Base-by-base conservation (phyloP, 2,113 vertebrate species). In the Ammospiza nelsoni region DNA sequence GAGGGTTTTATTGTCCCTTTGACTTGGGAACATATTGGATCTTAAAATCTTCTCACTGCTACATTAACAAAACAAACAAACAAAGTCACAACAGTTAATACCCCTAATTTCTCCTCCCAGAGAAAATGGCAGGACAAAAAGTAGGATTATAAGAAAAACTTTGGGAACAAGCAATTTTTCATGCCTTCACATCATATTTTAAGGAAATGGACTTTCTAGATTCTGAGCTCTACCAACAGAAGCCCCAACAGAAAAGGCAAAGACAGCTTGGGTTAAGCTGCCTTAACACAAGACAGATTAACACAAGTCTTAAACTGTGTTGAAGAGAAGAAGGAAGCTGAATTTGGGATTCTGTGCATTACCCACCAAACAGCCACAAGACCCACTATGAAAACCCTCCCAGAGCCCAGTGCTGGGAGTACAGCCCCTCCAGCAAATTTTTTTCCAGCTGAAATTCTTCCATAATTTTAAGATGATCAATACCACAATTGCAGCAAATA, bases 181-280 rank as follows among this genome's bases (percentile, higher is more conserved):
- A 84, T 44, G 33, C 9, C 41, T 25, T 71, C 6, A 24, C 8
- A 39, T 69, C 1, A 6, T 13, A 63, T 35, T 81, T 89, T 49
- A 77, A 68, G 57, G 22, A 88, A 63, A 72, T 8, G 0, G 12
- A 65, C 27, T 49, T 41, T 18, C 31, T 43, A 29, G 21, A 33
- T 78, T 84, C 62, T 84, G 59, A n/a, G 25, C 22, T 63, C 67
- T 5, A 59, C 11, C 48, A 63, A 18, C 11, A 81, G 35, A 85
- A 71, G 1, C 5, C 12, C 11, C 54, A 57, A 2, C 0, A 84
- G 23, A 43, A 91, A 75, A 84, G 1, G 4, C 5, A 66, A 39
- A 28, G 59, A 19, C 25, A 28, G 59, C n/a, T 59, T 59, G n/a
- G 5, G 23, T 59, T 59, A 24, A 59, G 37, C 37, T 39, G 37